Percentiles rank a stretch among this genome's conserved stretches.
These are phyloP conservation scores for Phrynosoma platyrhinos DNA, from an alignment of 2,113 vertebrate genomes.

Conservation along the genomic window DNA sequence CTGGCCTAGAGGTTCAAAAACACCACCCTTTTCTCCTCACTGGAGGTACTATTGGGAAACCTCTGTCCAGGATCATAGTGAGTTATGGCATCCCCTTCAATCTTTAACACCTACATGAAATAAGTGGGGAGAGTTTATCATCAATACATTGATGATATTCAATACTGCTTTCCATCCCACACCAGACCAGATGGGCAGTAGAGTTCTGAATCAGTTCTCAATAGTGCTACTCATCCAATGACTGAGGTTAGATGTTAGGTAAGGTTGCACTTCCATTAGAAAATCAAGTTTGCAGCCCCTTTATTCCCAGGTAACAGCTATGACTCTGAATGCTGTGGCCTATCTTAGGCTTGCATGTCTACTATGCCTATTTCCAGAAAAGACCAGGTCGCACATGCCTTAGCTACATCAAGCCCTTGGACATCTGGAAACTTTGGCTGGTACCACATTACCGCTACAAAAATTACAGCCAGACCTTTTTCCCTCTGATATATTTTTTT, in stretches of 20 bases:
- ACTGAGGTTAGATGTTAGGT: background rate
- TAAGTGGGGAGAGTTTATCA: background rate
- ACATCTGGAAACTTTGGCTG: background rate
- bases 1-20: background rate
- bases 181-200: background rate
- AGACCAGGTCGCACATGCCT: background rate
- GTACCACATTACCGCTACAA: background rate
- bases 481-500: no score
- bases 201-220: background rate
- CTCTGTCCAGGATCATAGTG: no score
- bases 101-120: no score
- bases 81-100: no score
- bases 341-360: background rate
- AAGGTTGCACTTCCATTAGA: background rate
- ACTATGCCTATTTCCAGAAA: background rate
- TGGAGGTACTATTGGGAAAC: background rate
- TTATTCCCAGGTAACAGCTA: background rate
- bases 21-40: no score
- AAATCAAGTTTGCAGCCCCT: background rate
- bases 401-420: background rate
- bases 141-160: background rate
- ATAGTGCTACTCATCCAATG: no score
- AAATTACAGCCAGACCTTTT: background rate
- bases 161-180: background rate
- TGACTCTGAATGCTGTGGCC: background rate